These are phyloP conservation scores for Cassiopea andromeda DNA, from an alignment of 30 jellyfish, hydroid and myxozoan genomes.

Conservation along the genomic window DNA sequence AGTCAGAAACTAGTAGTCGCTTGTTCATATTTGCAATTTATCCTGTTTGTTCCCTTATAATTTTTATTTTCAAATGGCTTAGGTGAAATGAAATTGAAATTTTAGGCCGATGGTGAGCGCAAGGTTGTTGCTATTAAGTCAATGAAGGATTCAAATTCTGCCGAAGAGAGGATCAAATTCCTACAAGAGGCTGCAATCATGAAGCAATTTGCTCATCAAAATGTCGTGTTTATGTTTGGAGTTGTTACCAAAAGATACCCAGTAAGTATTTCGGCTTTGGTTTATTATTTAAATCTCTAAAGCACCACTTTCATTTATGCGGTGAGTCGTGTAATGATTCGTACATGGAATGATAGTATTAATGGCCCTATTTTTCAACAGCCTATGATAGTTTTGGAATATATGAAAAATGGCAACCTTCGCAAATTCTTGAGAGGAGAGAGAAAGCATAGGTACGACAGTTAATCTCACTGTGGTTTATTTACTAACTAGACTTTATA, in stretches of 20 bases:
- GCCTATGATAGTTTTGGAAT: slow-evolving; percentile 94
- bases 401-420: slow-evolving; percentile 84
- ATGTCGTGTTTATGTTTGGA: slow-evolving; percentile 88
- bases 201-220: slow-evolving; percentile 95
- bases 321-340: background rate
- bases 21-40: no score
- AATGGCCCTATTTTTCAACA: background rate
- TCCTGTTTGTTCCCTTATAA: no score
- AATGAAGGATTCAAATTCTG: slow-evolving; percentile 75
- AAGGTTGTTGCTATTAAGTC: slow-evolving; percentile 89
- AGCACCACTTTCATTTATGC: background rate
- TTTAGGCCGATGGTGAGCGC: slow-evolving; percentile 47
- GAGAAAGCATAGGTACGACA: slow-evolving; percentile 66
- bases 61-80: no score
- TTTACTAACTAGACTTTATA: no score
- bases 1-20: no score
- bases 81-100: no score
- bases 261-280: slow-evolving; percentile 14
- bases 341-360: background rate
- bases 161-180: slow-evolving; percentile 87
- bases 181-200: slow-evolving; percentile 96
- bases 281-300: background rate
- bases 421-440: slow-evolving; percentile 70
- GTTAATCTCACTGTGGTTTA: background rate
- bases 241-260: slow-evolving; percentile 79